Evolutionary conservation across 2,888 invertebrate genomes (phyloP).

Genomic region (Homarus gammarus): DNA sequence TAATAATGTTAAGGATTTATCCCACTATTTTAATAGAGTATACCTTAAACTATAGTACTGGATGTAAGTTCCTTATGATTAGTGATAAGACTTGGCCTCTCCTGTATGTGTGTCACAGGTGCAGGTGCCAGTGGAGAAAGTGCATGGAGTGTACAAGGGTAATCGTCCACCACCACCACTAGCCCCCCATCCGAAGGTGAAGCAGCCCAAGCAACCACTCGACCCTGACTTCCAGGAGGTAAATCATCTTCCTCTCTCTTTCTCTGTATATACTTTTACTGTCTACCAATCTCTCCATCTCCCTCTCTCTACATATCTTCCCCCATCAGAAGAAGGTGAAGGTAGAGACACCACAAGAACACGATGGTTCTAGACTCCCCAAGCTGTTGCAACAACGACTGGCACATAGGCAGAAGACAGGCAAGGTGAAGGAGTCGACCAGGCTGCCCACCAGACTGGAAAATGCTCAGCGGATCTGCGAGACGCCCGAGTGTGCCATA

Average conservation of each 20-base stretch:
- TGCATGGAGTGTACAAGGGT: too few relatives aligned
- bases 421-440: background rate
- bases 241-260: background rate
- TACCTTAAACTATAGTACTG: background rate
- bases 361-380: background rate
- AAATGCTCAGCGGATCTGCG: conserved; percentile 14
- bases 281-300: background rate
- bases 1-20: too few relatives aligned
- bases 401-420: background rate
- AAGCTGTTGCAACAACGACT: background rate
- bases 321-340: background rate
- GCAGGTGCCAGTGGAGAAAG: too few relatives aligned
- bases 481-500: conserved; percentile 32
- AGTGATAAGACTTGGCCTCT: too few relatives aligned
- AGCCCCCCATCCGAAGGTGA: too few relatives aligned
- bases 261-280: too few relatives aligned
- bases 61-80: background rate
- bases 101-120: too few relatives aligned
- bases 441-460: background rate
- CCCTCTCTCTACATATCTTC: background rate
- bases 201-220: too few relatives aligned
- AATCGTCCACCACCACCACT: too few relatives aligned
- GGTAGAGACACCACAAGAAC: background rate
- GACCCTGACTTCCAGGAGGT: too few relatives aligned
- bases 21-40: too few relatives aligned